phyloP scores from a whole-genome alignment of 2,113 vertebrate species.

The Solea solea region DNA sequence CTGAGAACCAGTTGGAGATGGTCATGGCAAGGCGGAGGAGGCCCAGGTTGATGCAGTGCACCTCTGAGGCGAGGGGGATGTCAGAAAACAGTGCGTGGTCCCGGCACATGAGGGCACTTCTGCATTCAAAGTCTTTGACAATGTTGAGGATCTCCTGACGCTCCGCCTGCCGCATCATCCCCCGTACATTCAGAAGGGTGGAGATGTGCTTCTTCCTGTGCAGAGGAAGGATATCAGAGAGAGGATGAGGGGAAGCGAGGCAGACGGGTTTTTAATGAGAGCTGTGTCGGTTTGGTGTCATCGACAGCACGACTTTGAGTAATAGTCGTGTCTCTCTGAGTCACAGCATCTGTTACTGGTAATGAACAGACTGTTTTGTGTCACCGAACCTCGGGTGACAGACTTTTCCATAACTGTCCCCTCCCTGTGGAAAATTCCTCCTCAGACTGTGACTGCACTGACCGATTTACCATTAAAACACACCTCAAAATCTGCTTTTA shows the following conservation, averaged over 20 bases:
- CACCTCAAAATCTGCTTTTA: too few relatives aligned
- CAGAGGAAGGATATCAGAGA: conserved; percentile 38
- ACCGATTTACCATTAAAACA: too few relatives aligned
- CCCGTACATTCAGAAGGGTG: conserved; percentile 87
- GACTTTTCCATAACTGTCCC: too few relatives aligned
- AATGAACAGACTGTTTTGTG: conserved; percentile 1
- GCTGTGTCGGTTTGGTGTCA: conserved; percentile 21
- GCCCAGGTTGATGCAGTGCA: conserved; percentile 84
- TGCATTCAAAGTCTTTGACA: conserved; percentile 84
- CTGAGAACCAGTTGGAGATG: conserved; percentile 77
- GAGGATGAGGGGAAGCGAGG: conserved; percentile 15
- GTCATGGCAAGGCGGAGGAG: conserved; percentile 79
- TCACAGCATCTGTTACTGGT: conserved; percentile 41
- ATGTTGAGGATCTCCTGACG: conserved; percentile 90
- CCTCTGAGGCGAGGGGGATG: conserved; percentile 81
- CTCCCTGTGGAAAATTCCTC: too few relatives aligned
- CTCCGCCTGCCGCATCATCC: conserved; percentile 80
- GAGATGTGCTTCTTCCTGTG: conserved; percentile 88
- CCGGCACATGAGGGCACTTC: conserved; percentile 51
- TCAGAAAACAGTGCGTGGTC: conserved; percentile 85
- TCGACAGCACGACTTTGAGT: conserved; percentile 15
- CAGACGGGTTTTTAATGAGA: conserved; percentile 37
- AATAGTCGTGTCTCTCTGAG: conserved; percentile 31
- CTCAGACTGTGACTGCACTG: too few relatives aligned
- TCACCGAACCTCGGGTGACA: too few relatives aligned